Conservation (phyloP, 2,888 invertebrate genomes). For the Homarus gammarus region DNA sequence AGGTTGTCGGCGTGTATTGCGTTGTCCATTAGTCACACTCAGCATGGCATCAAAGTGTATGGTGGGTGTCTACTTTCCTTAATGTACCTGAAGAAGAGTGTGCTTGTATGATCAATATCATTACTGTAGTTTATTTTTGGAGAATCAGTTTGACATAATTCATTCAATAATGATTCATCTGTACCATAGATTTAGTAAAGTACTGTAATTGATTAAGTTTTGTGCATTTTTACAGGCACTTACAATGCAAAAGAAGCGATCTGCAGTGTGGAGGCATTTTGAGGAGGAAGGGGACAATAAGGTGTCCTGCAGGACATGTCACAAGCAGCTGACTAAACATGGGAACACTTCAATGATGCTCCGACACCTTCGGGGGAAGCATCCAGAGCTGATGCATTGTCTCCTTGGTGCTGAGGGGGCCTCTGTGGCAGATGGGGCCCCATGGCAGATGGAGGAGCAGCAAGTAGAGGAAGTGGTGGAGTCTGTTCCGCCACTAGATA, state of each 20-base stretch:
- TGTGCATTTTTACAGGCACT: background rate
- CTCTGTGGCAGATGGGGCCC: conserved; percentile 3
- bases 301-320: conserved; percentile 52
- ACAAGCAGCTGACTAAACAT: conserved; percentile 63
- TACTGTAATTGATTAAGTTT: too few species aligned
- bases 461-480: conserved; percentile 46
- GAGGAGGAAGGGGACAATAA: conserved; percentile 54
- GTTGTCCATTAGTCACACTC: too few species aligned
- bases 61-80: too few species aligned
- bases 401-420: conserved; percentile 30
- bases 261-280: conserved; percentile 62
- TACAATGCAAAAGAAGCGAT: conserved; percentile 63
- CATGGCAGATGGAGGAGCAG: conserved; percentile 33
- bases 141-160: too few species aligned
- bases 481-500: conserved; percentile 23
- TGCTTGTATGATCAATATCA: too few species aligned
- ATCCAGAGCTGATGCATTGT: conserved; percentile 58
- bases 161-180: too few species aligned
- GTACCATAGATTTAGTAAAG: too few species aligned
- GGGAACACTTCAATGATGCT: conserved; percentile 68
- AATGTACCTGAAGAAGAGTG: too few species aligned
- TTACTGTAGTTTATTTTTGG: too few species aligned
- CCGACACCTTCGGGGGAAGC: conserved; percentile 59
- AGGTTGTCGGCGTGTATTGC: too few species aligned
- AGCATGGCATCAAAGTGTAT: too few species aligned